These are phyloP conservation scores for Acanthopleura granulata DNA, from an alignment of 2,888 invertebrate species.

Conservation along the genomic window DNA sequence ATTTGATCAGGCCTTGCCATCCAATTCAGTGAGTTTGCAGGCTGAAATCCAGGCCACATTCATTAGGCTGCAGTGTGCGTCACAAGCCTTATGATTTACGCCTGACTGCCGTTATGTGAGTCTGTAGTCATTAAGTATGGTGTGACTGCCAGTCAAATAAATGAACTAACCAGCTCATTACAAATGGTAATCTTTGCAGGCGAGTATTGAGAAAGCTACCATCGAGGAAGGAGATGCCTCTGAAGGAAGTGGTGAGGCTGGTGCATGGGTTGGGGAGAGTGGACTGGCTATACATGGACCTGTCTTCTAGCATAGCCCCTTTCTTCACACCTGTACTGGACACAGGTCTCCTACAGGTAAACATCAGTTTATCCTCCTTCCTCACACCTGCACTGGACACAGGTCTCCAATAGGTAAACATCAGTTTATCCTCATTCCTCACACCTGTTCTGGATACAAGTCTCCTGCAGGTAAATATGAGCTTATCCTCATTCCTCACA, in stretches of 20 bases:
- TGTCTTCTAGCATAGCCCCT: conserved; percentile 29
- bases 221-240: background rate
- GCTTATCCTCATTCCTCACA: too few relatives aligned
- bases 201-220: background rate
- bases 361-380: conserved; percentile 12
- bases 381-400: conserved; percentile 38
- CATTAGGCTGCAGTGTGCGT: too few relatives aligned
- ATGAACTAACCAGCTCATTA: too few relatives aligned
- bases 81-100: too few relatives aligned
- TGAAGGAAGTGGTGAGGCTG: background rate
- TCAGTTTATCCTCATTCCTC: conserved; percentile 24
- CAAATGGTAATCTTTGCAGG: background rate
- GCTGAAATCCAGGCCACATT: too few relatives aligned
- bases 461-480: too few relatives aligned
- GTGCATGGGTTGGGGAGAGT: background rate
- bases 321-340: conserved; percentile 39
- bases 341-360: conserved; percentile 42
- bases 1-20: too few relatives aligned
- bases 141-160: too few relatives aligned
- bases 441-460: conserved; percentile 40
- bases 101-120: too few relatives aligned
- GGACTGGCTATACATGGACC: conserved; percentile 41
- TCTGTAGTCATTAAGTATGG: too few relatives aligned
- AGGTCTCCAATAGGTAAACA: conserved; percentile 40
- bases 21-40: too few relatives aligned